A percentile compares a stretch with the other conserved stretches of the same genome.
These are phyloP conservation scores for Stenodera caucasica DNA, from an alignment of 2,888 invertebrate genomes.

Conservation along the genomic window DNA sequence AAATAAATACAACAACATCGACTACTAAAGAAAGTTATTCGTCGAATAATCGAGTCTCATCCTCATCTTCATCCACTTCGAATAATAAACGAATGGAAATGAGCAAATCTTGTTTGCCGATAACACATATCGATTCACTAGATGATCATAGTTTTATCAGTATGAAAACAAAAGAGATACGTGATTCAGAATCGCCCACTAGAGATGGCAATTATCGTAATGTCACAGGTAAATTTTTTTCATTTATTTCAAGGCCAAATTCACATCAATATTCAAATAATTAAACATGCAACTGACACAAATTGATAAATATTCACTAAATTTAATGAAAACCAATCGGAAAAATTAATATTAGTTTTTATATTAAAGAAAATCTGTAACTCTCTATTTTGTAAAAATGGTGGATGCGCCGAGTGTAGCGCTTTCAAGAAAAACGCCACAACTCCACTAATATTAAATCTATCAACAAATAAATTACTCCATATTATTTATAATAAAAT, in stretches of 20 bases:
- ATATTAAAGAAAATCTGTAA: no score
- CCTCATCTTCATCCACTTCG: conserved; percentile 15
- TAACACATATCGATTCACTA: conserved; percentile 68
- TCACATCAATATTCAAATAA: not conserved
- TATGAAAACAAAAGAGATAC: conserved; percentile 76
- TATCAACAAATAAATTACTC: no score
- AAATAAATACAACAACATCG: conserved; percentile 31
- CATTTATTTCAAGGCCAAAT: not conserved
- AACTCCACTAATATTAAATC: not conserved
- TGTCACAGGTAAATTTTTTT: conserved; percentile 34
- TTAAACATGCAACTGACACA: no score
- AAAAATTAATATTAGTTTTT: no score
- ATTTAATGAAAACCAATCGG: no score
- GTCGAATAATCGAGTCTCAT: conserved; percentile 8
- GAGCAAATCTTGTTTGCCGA: conserved; percentile 35
- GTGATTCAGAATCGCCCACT: conserved; percentile 76
- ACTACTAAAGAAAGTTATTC: not conserved
- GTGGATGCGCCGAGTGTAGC: not conserved
- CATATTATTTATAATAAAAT: no score
- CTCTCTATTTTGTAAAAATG: not conserved
- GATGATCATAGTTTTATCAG: conserved; percentile 77
- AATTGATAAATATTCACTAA: no score
- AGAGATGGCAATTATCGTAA: conserved; percentile 57
- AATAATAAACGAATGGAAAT: conserved; percentile 22
- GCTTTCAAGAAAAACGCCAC: not conserved